Evolutionary conservation across 2,888 invertebrate genomes (phyloP).

Genomic region (Agapostemon virescens): DNA sequence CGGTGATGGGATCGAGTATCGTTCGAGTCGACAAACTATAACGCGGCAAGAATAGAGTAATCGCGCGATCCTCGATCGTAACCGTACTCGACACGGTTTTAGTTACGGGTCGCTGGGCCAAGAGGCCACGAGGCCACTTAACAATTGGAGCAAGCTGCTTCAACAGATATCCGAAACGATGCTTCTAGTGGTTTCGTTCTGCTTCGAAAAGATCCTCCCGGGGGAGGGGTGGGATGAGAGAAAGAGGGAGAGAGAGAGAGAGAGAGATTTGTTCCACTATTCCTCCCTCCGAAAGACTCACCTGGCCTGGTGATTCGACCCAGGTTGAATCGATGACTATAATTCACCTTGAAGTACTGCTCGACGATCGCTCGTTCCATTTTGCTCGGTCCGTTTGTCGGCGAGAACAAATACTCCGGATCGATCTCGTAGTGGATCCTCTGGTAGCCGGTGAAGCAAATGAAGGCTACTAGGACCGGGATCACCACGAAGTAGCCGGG

Average conservation of each 20-base stretch:
- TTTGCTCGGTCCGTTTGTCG: constrained; percentile 92
- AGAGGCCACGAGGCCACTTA: background rate
- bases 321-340: constrained; percentile 91
- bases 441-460: constrained; percentile 94
- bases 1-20: background rate
- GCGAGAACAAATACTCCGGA: constrained; percentile 95
- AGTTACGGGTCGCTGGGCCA: too few species aligned
- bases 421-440: constrained; percentile 93
- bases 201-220: too few species aligned
- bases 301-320: constrained; percentile 94
- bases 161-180: background rate
- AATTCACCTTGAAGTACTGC: constrained; percentile 92
- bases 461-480: constrained; percentile 89
- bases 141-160: background rate
- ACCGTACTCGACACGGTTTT: background rate
- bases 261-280: too few species aligned
- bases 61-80: background rate
- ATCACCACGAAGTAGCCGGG: constrained; percentile 94
- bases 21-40: background rate
- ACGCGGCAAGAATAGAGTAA: background rate
- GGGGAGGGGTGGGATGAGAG: too few species aligned
- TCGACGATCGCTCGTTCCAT: constrained; percentile 91
- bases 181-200: too few species aligned
- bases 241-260: too few species aligned
- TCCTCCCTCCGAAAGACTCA: constrained; percentile 73